These are phyloP conservation scores for Clupea harengus DNA, from an alignment of 2,113 vertebrate species.

Conservation along the genomic window DNA sequence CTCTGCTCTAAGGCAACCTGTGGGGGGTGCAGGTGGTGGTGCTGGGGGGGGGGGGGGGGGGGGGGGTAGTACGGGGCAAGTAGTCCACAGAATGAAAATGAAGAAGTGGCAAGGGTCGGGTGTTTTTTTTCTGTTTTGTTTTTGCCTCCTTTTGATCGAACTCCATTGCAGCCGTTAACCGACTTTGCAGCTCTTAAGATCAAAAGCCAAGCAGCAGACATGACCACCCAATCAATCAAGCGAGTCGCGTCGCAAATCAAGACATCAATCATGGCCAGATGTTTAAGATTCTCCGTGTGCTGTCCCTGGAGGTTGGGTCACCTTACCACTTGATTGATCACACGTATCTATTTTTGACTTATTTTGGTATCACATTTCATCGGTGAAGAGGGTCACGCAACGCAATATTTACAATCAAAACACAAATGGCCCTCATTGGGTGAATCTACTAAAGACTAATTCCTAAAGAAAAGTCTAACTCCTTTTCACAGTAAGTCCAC, in stretches of 20 bases:
- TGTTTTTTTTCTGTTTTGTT: slow-evolving; percentile 5
- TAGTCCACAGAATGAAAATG: slow-evolving; percentile 53
- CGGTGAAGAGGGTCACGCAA: neutral
- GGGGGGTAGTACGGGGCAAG: slow-evolving; percentile 48
- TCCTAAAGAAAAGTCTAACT: neutral
- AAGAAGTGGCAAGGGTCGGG: slow-evolving; percentile 17
- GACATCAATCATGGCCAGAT: slow-evolving; percentile 11
- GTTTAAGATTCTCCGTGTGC: neutral
- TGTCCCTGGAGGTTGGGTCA: neutral
- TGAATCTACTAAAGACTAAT: no score
- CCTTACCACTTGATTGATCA: neutral
- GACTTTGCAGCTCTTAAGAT: slow-evolving; percentile 5
- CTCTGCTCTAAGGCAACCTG: slow-evolving; percentile 1
- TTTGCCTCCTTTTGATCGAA: slow-evolving; percentile 48
- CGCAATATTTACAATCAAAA: neutral
- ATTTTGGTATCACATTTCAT: slow-evolving; percentile 26
- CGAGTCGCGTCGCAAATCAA: slow-evolving; percentile 4
- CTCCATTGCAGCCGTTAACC: slow-evolving; percentile 49
- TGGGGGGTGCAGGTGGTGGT: neutral
- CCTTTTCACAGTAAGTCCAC: neutral
- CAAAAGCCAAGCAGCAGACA: neutral
- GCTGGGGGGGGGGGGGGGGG: neutral
- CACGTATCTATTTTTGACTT: neutral
- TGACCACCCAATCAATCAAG: slow-evolving; percentile 9
- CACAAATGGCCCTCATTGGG: neutral